Evolutionary conservation across 2,888 invertebrate species (phyloP).

Genomic region (Scrobipalpa costella): DNA sequence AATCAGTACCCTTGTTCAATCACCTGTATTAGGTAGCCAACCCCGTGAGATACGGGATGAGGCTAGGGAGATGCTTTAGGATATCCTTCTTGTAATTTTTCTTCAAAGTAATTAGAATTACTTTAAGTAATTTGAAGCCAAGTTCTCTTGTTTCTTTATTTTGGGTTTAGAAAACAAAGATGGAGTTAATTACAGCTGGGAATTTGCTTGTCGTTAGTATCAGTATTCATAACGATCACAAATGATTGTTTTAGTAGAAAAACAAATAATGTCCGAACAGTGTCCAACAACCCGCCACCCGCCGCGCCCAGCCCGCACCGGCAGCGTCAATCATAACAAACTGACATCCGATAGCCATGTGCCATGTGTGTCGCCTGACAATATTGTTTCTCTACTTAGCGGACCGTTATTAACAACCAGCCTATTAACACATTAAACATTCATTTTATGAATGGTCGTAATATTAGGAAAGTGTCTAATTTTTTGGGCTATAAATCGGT

Average conservation of each 20-base stretch:
- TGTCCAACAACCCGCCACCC: not conserved
- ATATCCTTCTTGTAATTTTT: too few relatives aligned
- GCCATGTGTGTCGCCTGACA: not conserved
- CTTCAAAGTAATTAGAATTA: too few relatives aligned
- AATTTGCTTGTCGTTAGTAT: not conserved
- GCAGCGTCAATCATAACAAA: not conserved
- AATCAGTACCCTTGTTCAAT: too few relatives aligned
- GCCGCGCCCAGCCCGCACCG: not conserved
- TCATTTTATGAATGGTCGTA: not conserved
- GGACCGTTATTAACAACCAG: slow-evolving; percentile 18
- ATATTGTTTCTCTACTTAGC: slow-evolving; percentile 9
- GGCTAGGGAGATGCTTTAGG: too few relatives aligned
- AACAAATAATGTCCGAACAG: not conserved
- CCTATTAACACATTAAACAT: slow-evolving; percentile 20
- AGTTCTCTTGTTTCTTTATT: not conserved
- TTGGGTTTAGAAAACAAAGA: not conserved
- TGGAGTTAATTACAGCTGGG: not conserved
- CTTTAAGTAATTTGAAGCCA: too few relatives aligned
- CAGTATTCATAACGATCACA: not conserved
- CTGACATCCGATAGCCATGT: slow-evolving; percentile 5
- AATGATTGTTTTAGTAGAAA: slow-evolving; percentile 5
- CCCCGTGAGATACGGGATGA: too few relatives aligned
- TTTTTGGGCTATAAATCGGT: slow-evolving; percentile 19
- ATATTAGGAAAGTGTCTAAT: slow-evolving; percentile 1
- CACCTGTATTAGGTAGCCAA: too few relatives aligned